Conservation (phyloP, 2,888 invertebrate species). For the Caenorhabditis angaria region DNA sequence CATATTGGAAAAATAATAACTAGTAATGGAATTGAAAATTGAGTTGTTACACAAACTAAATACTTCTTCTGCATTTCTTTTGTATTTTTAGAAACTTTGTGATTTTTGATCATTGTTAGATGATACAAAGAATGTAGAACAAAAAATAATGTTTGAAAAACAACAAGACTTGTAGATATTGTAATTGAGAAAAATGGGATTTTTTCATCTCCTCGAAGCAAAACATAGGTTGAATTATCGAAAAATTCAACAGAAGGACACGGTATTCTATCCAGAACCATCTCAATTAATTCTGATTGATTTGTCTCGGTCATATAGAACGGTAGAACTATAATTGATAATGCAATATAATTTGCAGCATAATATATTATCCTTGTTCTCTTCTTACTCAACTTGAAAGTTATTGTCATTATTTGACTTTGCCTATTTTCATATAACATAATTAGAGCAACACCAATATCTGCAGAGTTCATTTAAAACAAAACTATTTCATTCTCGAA, state of each 20-base stretch:
- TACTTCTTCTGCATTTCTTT: slow-evolving; percentile 15
- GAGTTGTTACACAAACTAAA: slow-evolving; percentile 5
- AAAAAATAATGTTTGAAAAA: slow-evolving; percentile 14
- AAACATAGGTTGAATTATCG: neutral
- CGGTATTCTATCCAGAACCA: slow-evolving; percentile 11
- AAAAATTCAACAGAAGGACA: slow-evolving; percentile 25
- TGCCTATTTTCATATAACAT: slow-evolving; percentile 32
- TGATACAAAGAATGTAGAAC: slow-evolving; percentile 10
- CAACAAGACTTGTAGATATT: neutral
- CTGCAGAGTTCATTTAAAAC: neutral
- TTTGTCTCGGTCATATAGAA: slow-evolving; percentile 23
- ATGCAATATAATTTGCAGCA: neutral
- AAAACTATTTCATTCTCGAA: no score
- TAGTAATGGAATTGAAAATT: slow-evolving; percentile 9
- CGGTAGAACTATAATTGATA: slow-evolving; percentile 2
- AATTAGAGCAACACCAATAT: slow-evolving; percentile 13
- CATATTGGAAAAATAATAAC: slow-evolving; percentile 6
- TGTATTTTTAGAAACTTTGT: neutral
- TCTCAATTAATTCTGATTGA: slow-evolving; percentile 7
- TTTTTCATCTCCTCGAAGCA: slow-evolving; percentile 20
- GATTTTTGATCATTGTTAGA: neutral
- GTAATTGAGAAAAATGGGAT: slow-evolving; percentile 16
- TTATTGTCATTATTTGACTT: slow-evolving; percentile 28
- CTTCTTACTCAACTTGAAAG: slow-evolving; percentile 13
- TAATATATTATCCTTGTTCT: slow-evolving; percentile 10